Conservation (phyloP, 23 tunicate species). For the Botrylloides violaceus region DNA sequence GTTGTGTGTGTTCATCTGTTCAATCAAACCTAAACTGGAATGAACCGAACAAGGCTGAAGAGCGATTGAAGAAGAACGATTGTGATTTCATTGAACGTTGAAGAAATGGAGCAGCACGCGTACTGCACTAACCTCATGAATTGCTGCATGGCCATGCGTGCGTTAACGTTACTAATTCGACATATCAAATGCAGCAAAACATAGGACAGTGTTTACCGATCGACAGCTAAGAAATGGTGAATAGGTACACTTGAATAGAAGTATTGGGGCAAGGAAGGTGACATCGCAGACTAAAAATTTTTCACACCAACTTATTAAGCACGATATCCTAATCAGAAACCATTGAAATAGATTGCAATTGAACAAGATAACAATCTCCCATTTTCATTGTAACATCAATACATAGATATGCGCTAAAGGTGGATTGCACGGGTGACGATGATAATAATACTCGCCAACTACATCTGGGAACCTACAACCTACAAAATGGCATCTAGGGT, state of each 20-base stretch:
- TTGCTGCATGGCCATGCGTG: background rate
- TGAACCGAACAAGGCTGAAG: background rate
- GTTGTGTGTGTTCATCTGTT: background rate
- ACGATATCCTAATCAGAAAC: too few relatives aligned
- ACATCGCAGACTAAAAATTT: too few relatives aligned
- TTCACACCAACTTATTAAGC: too few relatives aligned
- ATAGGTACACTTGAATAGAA: constrained; percentile 2
- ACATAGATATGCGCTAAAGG: too few relatives aligned
- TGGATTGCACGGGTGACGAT: too few relatives aligned
- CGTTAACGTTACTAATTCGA: background rate
- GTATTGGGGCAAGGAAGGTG: background rate
- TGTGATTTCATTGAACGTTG: background rate
- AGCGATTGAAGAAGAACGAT: background rate
- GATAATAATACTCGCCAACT: too few relatives aligned
- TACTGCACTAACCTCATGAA: background rate
- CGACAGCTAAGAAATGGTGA: background rate
- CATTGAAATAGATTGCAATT: too few relatives aligned
- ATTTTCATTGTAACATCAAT: too few relatives aligned
- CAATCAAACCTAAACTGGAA: background rate
- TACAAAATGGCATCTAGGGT: too few relatives aligned
- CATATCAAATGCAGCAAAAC: background rate
- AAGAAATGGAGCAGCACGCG: background rate
- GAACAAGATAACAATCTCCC: too few relatives aligned
- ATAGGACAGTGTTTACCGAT: background rate
- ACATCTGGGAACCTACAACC: too few relatives aligned